Conservation (phyloP, 1,140 invertebrate genomes). For the Berghia stephanieae region DNA sequence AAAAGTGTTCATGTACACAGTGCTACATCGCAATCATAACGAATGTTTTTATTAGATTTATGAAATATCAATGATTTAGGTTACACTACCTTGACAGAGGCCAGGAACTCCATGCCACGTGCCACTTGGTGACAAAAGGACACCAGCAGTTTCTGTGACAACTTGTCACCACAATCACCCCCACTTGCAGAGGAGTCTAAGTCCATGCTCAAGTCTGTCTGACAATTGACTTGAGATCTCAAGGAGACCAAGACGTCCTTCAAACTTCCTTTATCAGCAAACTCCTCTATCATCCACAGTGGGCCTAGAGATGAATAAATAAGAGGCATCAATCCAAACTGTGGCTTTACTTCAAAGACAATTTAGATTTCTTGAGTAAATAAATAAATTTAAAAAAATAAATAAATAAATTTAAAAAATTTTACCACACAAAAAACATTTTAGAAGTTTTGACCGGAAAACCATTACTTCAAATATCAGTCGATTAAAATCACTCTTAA, state of each 20-base stretch:
- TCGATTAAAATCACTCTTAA: no score
- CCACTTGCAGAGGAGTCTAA: not conserved
- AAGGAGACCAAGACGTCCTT: conserved; percentile 84
- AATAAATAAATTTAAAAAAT: no score
- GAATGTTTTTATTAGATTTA: not conserved
- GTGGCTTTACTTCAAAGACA: no score
- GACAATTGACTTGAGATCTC: conserved; percentile 43
- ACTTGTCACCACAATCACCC: not conserved
- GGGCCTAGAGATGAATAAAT: conserved; percentile 70
- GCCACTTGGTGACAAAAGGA: conserved; percentile 97
- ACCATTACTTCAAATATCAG: no score
- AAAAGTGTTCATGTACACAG: no score
- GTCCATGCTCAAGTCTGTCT: conserved; percentile 10
- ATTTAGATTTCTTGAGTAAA: no score
- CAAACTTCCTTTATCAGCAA: conserved; percentile 92
- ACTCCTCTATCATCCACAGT: conserved; percentile 94
- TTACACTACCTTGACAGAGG: conserved; percentile 88
- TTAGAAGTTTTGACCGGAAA: no score
- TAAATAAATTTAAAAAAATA: no score
- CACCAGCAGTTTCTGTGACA: conserved; percentile 71
- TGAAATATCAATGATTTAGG: conserved; percentile 33
- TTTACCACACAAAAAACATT: no score
- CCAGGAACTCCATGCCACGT: conserved; percentile 95
- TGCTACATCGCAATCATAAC: not conserved
- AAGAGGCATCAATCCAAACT: no score